phyloP scores from a whole-genome alignment of 2,888 invertebrate species.

The Lathronympha strigana region DNA sequence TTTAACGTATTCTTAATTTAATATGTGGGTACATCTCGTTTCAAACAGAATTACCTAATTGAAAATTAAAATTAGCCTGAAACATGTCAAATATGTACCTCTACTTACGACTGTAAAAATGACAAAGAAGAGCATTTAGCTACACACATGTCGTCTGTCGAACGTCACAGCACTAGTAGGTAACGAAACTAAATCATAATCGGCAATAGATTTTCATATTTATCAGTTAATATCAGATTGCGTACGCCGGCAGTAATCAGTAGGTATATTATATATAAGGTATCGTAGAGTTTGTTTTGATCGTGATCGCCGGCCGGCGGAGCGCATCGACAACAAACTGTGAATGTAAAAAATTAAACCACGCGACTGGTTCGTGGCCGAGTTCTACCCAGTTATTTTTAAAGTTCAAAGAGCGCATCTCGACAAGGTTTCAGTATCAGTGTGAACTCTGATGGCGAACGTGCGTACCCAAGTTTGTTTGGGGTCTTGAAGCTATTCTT shows the following conservation, averaged over 20 bases:
- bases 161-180: constrained; percentile 14
- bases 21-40: too few species aligned
- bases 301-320: constrained; percentile 50
- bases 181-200: constrained; percentile 8
- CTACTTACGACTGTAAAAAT: constrained; percentile 21
- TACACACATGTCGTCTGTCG: constrained; percentile 8
- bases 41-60: too few species aligned
- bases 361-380: constrained; percentile 37
- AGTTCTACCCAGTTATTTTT: not conserved
- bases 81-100: not conserved
- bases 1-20: too few species aligned
- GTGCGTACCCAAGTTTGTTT: not conserved
- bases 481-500: not conserved
- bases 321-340: constrained; percentile 49
- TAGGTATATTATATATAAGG: too few species aligned
- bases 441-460: not conserved
- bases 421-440: not conserved
- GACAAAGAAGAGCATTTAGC: constrained; percentile 2
- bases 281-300: constrained; percentile 39
- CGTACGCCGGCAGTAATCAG: constrained; percentile 47
- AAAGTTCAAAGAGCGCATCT: not conserved
- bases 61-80: too few species aligned
- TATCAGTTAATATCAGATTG: constrained; percentile 26
- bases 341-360: constrained; percentile 47
- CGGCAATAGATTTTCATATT: constrained; percentile 18